Evolutionary conservation across 2,888 invertebrate species (phyloP).

Genomic region (Hydrotaea cyrtoneurina): DNA sequence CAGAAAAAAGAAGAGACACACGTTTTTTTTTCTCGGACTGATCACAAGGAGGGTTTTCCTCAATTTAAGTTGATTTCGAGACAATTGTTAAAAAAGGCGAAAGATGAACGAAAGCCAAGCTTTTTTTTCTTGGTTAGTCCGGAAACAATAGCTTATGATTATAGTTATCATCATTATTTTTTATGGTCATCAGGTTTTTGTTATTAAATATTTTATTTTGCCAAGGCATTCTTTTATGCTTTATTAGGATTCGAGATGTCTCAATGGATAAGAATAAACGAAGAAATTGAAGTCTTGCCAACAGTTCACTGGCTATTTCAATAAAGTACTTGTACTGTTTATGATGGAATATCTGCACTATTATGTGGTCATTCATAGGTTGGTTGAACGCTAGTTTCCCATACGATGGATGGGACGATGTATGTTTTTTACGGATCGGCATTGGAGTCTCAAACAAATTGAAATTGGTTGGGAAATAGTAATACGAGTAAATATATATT

Average conservation of each 20-base stretch:
- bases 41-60: slow-evolving; percentile 43
- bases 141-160: slow-evolving; percentile 67
- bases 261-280: slow-evolving; percentile 36
- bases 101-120: slow-evolving; percentile 35
- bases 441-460: too few species aligned
- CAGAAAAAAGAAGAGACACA: slow-evolving; percentile 27
- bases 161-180: slow-evolving; percentile 60
- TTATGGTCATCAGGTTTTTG: slow-evolving; percentile 55
- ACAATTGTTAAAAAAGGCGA: slow-evolving; percentile 63
- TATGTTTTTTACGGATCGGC: too few species aligned
- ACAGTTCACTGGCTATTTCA: not conserved
- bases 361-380: not conserved
- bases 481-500: too few species aligned
- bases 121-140: slow-evolving; percentile 16
- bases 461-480: too few species aligned
- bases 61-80: slow-evolving; percentile 67
- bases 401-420: not conserved
- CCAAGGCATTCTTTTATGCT: slow-evolving; percentile 38
- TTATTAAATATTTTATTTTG: slow-evolving; percentile 16
- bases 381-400: not conserved
- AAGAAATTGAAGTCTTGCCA: not conserved
- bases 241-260: slow-evolving; percentile 53
- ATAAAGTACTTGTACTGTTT: slow-evolving; percentile 35
- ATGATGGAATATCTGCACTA: not conserved
- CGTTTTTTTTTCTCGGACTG: slow-evolving; percentile 47